Base-by-base conservation (phyloP, 2,113 vertebrate genomes). In the Corythornis cristatus region DNA sequence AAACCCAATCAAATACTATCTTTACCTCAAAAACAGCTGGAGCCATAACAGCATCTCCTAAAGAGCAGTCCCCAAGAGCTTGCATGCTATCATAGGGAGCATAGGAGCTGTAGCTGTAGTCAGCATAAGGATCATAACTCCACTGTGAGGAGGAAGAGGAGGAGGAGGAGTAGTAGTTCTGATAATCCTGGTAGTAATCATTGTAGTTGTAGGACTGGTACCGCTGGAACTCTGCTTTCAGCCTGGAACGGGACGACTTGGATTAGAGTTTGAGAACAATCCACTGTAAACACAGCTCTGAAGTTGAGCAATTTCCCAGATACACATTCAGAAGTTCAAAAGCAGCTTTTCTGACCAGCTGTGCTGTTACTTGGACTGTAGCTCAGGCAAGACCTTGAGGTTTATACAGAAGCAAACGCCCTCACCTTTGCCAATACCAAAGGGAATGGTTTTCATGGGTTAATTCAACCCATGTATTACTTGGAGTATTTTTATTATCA, bases 141-240 rank as follows among this genome's bases (percentile, higher is more conserved):
- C 98, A 99, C 93, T 98, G 98, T 8, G 98, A 33, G 15, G 65
- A 66, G 15, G 60, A 62, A 15, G 60, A 62, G 35, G 60, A 26
- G 35, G 60, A 61, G 15, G 58, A 40, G 15, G 60, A 94, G 57
- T 98, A 98, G 93, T 98, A 96, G 71, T 97, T 96, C 76, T 96
- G 97, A 86, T 97, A 97, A 46, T 98, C 96, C 77, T 98, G 96
- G 4, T 98, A 99, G 94, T 98, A 98, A 91, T 97, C 90, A 78
- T 89, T 98, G 26, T 94, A 96, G 53, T 94, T 98, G 94, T 98
- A 98, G 3, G 93, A 96, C 88, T 98, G 98, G 92, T 94, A 96
- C 71, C 93, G 85, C 72, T 89, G n/a, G 98, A 98, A 97, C 97
- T 98, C 96, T 60, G 97, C 96, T 95, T 98, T 97, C 93, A 98